Evolutionary conservation across 2,113 vertebrate species (phyloP).

Genomic region (Nycticryphes semicollaris): DNA sequence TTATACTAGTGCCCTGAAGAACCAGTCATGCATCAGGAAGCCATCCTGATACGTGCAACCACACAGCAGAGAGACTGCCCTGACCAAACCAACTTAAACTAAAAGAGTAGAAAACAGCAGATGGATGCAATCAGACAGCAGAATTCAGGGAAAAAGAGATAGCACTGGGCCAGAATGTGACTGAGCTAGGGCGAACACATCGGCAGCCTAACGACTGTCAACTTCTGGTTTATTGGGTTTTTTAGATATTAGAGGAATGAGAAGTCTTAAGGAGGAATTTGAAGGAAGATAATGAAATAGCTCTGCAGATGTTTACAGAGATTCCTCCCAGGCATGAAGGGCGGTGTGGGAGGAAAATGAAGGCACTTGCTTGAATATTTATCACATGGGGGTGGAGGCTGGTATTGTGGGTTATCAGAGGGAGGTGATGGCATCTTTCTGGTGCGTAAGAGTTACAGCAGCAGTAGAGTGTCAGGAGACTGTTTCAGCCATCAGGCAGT

Average conservation of each 20-base stretch:
- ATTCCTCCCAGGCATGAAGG: slow-evolving; percentile 18
- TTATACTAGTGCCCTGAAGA: background rate
- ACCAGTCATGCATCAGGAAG: background rate
- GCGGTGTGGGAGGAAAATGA: slow-evolving; percentile 28
- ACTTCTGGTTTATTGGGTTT: background rate
- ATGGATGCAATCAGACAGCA: background rate
- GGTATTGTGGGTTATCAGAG: background rate
- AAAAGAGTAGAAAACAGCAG: background rate
- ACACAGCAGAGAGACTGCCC: background rate
- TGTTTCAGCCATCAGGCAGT: background rate
- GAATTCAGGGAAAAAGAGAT: background rate
- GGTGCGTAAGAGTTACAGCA: background rate
- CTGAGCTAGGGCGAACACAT: background rate
- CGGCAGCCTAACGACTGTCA: background rate
- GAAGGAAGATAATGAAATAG: background rate
- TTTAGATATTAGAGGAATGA: background rate
- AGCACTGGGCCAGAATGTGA: background rate
- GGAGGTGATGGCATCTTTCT: background rate
- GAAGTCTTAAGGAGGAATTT: background rate
- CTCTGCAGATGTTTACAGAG: slow-evolving; percentile 32
- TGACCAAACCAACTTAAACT: background rate
- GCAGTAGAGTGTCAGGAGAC: background rate
- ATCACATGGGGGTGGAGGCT: background rate
- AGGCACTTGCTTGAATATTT: slow-evolving; percentile 41
- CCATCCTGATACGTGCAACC: background rate